Evolutionary conservation across 2,797 vertebrate genomes (phyloP).

Genomic region (Choloepus didactylus): DNA sequence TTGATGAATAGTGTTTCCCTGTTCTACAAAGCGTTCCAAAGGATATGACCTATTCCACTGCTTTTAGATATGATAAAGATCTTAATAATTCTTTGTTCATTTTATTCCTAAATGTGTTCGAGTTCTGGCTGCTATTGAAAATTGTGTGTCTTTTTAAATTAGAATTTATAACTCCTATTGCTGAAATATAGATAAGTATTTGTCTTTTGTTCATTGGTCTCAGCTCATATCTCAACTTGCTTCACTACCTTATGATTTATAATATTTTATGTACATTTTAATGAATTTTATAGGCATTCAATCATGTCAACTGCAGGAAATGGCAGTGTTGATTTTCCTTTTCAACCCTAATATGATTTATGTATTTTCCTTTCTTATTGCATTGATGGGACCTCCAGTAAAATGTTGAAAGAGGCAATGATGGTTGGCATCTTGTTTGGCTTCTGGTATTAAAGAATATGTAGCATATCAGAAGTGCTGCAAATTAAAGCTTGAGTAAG

Average conservation of each 20-base stretch:
- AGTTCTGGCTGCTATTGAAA: not conserved
- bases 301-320: not conserved
- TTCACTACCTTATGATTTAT: not conserved
- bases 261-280: not conserved
- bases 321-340: not conserved
- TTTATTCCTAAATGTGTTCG: not conserved
- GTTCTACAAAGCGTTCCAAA: not conserved
- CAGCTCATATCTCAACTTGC: not conserved
- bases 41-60: not conserved
- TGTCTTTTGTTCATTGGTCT: not conserved
- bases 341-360: not conserved
- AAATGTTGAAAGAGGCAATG: not conserved
- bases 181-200: not conserved
- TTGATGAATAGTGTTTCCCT: not conserved
- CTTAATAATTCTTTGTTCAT: not conserved
- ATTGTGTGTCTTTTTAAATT: not conserved
- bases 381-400: not conserved
- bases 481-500: not conserved
- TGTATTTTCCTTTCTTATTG: not conserved
- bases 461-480: no score
- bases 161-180: not conserved
- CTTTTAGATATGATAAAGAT: not conserved
- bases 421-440: no score
- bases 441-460: no score
- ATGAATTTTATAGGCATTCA: not conserved